phyloP scores from a whole-genome alignment of 1,140 invertebrate genomes.

The Drosophila tristis region DNA sequence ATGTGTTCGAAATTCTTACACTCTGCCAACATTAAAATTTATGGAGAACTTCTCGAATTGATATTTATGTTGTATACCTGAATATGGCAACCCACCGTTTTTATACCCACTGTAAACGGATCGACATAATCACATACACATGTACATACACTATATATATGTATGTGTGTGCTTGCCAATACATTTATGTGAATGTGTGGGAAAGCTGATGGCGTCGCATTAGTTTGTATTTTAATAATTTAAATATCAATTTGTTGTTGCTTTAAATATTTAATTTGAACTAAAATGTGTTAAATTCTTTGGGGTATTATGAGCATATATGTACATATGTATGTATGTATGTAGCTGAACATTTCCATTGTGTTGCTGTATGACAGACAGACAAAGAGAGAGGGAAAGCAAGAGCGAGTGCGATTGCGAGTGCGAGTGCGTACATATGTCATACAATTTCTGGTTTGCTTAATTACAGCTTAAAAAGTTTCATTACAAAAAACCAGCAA shows the following conservation, averaged over 20 bases:
- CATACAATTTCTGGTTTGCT: conserved; percentile 72
- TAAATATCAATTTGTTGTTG: conserved; percentile 83
- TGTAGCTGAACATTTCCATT: conserved; percentile 24
- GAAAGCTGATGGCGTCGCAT: conserved; percentile 64
- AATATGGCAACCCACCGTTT: too few relatives aligned
- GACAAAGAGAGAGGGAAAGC: neutral
- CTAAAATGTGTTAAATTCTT: conserved; percentile 83
- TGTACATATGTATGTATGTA: too few relatives aligned
- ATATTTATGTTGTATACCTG: too few relatives aligned
- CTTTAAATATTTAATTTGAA: conserved; percentile 83
- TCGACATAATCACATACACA: conserved; percentile 19
- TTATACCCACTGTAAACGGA: conserved; percentile 16
- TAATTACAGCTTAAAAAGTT: conserved; percentile 80
- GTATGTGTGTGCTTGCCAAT: conserved; percentile 13
- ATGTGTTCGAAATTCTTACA: too few relatives aligned
- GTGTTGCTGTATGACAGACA: neutral
- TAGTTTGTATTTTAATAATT: conserved; percentile 82
- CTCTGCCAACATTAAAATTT: too few relatives aligned
- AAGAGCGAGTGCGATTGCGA: neutral
- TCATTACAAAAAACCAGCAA: conserved; percentile 63
- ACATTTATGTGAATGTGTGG: conserved; percentile 30
- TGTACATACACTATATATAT: conserved; percentile 10
- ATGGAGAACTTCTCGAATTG: too few relatives aligned
- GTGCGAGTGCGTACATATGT: conserved; percentile 36
- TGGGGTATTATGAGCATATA: conserved; percentile 67